Evolutionary conservation across 2,797 vertebrate species (phyloP).

Genomic region (Darevskia nairensis): DNA sequence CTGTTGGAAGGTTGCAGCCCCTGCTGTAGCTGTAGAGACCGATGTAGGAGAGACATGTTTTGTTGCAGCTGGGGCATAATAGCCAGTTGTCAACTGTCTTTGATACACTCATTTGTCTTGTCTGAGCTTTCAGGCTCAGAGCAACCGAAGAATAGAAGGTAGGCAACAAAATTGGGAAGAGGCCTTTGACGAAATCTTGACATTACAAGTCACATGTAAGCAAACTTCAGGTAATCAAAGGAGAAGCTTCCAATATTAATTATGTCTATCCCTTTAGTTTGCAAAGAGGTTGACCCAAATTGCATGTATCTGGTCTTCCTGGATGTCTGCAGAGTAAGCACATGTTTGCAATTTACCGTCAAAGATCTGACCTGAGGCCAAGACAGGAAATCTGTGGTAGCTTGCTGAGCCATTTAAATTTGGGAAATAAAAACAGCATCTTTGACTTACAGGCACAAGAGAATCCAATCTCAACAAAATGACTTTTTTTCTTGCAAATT

Average conservation of each 20-base stretch:
- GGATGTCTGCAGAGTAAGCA: fast-evolving
- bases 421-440: constrained; percentile 3
- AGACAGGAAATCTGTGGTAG: constrained; percentile 36
- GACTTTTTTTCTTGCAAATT: background rate
- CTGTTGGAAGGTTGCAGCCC: too few species aligned
- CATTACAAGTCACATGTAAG: background rate
- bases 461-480: constrained; percentile 19
- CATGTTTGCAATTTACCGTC: fast-evolving
- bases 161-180: too few species aligned
- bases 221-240: background rate
- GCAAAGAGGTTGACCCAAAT: background rate
- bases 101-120: background rate
- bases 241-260: background rate
- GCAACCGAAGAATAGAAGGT: background rate
- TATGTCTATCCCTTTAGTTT: constrained; percentile 10
- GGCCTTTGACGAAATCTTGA: background rate
- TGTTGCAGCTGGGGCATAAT: background rate
- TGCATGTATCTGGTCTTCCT: background rate
- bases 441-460: constrained; percentile 30
- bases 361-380: background rate
- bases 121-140: background rate
- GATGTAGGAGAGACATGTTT: too few species aligned
- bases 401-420: background rate
- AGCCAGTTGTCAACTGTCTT: background rate
- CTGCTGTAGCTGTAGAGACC: too few species aligned